Percentiles rank a stretch among this genome's conserved stretches.
These are phyloP conservation scores for Rhinopomastus cyanomelas DNA, from an alignment of 2,113 vertebrate species.

Conservation along the genomic window DNA sequence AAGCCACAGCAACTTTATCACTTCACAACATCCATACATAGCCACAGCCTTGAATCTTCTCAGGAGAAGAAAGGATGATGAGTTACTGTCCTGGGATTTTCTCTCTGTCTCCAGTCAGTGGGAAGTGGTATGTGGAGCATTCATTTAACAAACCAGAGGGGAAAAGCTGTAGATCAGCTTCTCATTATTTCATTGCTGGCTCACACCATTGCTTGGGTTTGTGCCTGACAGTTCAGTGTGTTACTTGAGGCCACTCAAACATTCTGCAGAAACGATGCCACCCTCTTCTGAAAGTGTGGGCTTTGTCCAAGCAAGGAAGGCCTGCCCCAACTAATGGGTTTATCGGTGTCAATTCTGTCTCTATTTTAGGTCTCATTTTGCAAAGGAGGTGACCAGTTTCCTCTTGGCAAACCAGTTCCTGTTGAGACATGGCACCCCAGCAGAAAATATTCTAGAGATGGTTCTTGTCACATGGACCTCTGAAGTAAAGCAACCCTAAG, in stretches of 20 bases:
- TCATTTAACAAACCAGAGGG: constrained; percentile 65
- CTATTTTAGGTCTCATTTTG: background rate
- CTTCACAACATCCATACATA: constrained; percentile 70
- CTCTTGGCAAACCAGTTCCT: background rate
- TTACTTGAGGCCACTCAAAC: constrained; percentile 66
- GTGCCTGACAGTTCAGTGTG: constrained; percentile 61
- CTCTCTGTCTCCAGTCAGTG: constrained; percentile 57
- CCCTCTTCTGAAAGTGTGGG: background rate
- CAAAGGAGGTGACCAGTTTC: background rate
- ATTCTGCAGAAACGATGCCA: constrained; percentile 61
- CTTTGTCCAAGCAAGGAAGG: background rate
- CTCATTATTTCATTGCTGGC: constrained; percentile 64
- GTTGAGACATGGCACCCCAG: background rate
- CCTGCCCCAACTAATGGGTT: background rate
- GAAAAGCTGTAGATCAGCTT: constrained; percentile 67
- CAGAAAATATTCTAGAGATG: background rate
- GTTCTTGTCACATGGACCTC: background rate
- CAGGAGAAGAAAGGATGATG: constrained; percentile 58
- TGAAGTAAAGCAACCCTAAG: background rate
- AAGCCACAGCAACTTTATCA: constrained; percentile 64
- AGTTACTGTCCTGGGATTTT: constrained; percentile 66
- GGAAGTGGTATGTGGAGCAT: constrained; percentile 59
- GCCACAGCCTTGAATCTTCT: constrained; percentile 50
- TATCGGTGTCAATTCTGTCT: background rate
- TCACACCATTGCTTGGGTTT: constrained; percentile 46